Percentiles rank a stretch among this genome's conserved stretches.
Conservation (phyloP, 2,113 vertebrate species). For the Marcusenius ussheri region DNA sequence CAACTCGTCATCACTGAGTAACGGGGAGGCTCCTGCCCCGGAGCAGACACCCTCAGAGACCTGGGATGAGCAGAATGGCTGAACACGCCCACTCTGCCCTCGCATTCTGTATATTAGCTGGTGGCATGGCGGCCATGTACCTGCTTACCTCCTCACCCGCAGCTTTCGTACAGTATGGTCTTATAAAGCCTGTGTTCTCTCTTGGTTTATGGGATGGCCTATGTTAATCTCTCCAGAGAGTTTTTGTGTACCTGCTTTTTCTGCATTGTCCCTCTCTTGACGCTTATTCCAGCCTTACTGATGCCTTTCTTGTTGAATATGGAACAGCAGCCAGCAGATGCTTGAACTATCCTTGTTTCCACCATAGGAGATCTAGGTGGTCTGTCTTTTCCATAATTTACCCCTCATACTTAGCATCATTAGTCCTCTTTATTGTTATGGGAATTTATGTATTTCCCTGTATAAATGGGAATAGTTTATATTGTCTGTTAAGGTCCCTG, state of each 20-base stretch:
- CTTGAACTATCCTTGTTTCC: constrained; percentile 7
- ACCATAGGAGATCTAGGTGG: constrained; percentile 9
- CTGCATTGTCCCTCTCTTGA: constrained; percentile 31
- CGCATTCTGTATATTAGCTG: constrained; percentile 47
- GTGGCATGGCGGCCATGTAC: constrained; percentile 55
- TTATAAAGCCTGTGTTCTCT: constrained; percentile 33
- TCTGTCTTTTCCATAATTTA: constrained; percentile 16
- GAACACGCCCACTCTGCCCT: constrained; percentile 30
- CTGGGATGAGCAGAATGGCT: constrained; percentile 61
- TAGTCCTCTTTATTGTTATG: constrained; percentile 1
- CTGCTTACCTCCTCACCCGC: constrained; percentile 25
- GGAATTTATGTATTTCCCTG: background rate
- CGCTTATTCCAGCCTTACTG: constrained; percentile 32
- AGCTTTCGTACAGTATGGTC: constrained; percentile 32
- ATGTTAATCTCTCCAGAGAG: constrained; percentile 37
- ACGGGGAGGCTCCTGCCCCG: constrained; percentile 58
- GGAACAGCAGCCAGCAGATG: constrained; percentile 26
- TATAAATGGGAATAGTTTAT: background rate
- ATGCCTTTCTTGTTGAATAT: constrained; percentile 47
- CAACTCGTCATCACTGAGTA: constrained; percentile 57
- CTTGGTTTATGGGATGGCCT: constrained; percentile 19
- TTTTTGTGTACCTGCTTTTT: constrained; percentile 19
- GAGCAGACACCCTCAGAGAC: constrained; percentile 51
- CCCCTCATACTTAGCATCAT: background rate
- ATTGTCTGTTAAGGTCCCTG: background rate